A percentile compares a stretch with the other conserved stretches of the same genome.
phyloP scores from a whole-genome alignment of 2,888 invertebrate species.

The Teleogryllus oceanicus region DNA sequence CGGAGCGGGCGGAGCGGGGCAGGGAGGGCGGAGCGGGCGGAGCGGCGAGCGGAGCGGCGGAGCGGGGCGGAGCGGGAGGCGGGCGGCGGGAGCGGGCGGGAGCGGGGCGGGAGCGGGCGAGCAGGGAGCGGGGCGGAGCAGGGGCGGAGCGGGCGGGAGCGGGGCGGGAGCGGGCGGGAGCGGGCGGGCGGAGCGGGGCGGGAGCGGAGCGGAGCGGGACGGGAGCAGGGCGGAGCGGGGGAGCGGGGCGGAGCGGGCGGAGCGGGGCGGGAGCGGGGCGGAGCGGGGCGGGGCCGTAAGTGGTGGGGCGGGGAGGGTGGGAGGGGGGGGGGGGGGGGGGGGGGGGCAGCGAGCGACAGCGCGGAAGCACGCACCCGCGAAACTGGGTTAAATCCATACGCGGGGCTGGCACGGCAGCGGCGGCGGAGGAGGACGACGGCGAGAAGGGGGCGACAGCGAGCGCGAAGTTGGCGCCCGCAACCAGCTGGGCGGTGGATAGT shows the following conservation, averaged over 20 bases:
- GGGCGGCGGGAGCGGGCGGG: not conserved
- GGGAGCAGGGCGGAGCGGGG: not conserved
- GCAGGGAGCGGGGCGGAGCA: not conserved
- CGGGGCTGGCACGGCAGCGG: not conserved
- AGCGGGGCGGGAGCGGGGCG: not conserved
- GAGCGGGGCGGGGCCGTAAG: not conserved
- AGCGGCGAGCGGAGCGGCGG: not conserved
- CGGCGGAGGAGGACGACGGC: not conserved
- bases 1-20: not conserved
- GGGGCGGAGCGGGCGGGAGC: not conserved
- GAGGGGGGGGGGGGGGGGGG: not conserved
- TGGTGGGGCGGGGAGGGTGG: not conserved
- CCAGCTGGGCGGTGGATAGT: too few species aligned
- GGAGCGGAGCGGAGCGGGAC: not conserved
- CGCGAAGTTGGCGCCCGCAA: too few species aligned
- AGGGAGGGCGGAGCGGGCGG: not conserved
- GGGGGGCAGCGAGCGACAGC: not conserved
- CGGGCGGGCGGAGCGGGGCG: not conserved
- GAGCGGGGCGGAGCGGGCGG: not conserved
- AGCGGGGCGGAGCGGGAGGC: not conserved
- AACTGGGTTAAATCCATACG: slow-evolving; percentile 10
- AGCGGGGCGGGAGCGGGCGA: not conserved
- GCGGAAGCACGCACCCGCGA: not conserved
- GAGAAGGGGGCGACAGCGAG: not conserved
- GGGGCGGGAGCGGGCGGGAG: not conserved